Evolutionary conservation across 2,888 invertebrate species (phyloP), one percentile per base, ranked within the genome.

Genomic region (Andrena haemorrhoa): DNA sequence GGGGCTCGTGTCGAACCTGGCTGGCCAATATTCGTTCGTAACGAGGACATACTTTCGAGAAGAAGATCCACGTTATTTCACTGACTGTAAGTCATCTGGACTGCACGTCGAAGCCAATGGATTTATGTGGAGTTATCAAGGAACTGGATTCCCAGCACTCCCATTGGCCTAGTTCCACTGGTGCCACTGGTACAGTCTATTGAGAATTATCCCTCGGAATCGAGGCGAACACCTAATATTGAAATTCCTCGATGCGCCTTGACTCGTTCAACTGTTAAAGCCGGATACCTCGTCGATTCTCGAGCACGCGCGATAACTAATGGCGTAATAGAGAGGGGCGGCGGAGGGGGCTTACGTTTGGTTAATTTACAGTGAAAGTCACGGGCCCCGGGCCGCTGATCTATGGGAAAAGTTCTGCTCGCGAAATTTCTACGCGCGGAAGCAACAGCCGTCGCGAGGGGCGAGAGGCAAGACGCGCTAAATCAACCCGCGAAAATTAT

Each of bases 1-100:
- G 91, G 91, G 91, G 85, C 83, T 86, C 86, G 84, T 86, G 88
- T 75, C 79, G 64, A 75, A 79, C 65, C 76, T 82, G 71, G 69
- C 82, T 80, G 69, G 75, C 68, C 82, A 79, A 90, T 88, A 88
- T 86, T 89, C 83, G 78, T 83, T 84, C 83, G 73, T 63, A 58
- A 60, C 74, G 53, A 64, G 49, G 23, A 5, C 29, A 58, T 68
- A 23, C 33, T n/a, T n/a, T 53, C 64, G 35, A 83, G 75, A 58
- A 33, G 69, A 74, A 71, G 56, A 10, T 56, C 23, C 56, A 51
- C 51, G 23, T 0, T 56, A 23, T 56, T 56, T 56, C 26, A 26
- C 10, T 56, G 16, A 53, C 20, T 53, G 53, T 53, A 53, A 53
- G 53, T 53, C 53, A 20, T 26, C 23, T 26, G 1, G 20, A 56